Evolutionary conservation across 92 coral and sea anemone species (phyloP), one percentile per base, ranked within the genome.

Genomic region (Phenganax stokvisi): DNA sequence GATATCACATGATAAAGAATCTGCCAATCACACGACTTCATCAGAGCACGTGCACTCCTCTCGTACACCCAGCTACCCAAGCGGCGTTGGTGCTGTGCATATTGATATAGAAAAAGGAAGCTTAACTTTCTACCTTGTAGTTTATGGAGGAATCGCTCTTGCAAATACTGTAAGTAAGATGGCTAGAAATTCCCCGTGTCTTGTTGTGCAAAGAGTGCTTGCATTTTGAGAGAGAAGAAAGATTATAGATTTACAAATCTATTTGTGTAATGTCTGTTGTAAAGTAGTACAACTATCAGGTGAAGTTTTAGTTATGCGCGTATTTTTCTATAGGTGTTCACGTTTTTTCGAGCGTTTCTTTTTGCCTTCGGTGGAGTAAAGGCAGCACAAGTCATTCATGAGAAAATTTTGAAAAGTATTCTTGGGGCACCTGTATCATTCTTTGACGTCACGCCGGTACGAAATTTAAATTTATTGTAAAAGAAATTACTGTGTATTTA

Each of bases 361-460:
- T 94, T 92, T 80, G 98, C 98, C 29, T 91, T 90, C 86, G 98
- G 98, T 25, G 98, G 98, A 3, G 85, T 94, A 81, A 85, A 89
- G 74, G 98, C 98, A 16, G 98, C 98, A 17, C 86, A 59, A 76
- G 90, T 88, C 57, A 84, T 94, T 51, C 98, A 94, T 84, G 75
- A 78, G 12, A 81, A 89, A 53, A 87, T 94, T 17, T 79, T 94
- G 59, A 88, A 85, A 59, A 92, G 92, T 67, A 91, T 94, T 28
- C 85, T 94, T n/a, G 84, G 91, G 10, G 97, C 98, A 67, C 98
- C 98, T 51, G 80, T 94, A 10, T 88, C 98, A 0, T 94, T 94
- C 87, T 94, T 94, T 80, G 98, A 94, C 62, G 90, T 86, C 11
- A 94, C 98, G 3, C 98, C 98, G 91, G 98, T 94, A 89, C 37